These are phyloP conservation scores for Trilocha varians DNA, from an alignment of 2,888 invertebrate species.

Conservation along the genomic window DNA sequence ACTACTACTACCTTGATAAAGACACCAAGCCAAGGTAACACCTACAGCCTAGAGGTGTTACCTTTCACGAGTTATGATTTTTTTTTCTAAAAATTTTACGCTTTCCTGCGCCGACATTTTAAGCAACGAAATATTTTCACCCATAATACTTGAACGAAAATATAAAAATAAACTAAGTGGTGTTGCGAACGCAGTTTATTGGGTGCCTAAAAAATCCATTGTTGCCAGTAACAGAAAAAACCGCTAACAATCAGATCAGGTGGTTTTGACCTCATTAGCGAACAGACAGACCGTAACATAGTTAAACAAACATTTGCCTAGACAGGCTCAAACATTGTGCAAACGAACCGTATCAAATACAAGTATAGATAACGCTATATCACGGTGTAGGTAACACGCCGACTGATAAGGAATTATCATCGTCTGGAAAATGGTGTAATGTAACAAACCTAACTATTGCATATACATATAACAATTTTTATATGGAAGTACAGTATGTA, in stretches of 20 bases:
- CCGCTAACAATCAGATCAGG: slow-evolving; percentile 21
- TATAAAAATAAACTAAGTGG: background rate
- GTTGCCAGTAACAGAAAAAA: slow-evolving; percentile 13
- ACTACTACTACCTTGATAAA: too few species aligned
- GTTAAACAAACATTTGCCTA: slow-evolving; percentile 53
- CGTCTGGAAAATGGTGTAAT: background rate
- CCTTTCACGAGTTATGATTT: too few species aligned
- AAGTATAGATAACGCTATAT: slow-evolving; percentile 35
- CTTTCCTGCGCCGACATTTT: background rate
- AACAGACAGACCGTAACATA: slow-evolving; percentile 36
- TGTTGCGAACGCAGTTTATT: background rate
- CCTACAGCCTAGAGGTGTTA: too few species aligned
- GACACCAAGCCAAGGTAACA: too few species aligned
- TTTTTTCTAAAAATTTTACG: background rate
- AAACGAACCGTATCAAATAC: slow-evolving; percentile 49
- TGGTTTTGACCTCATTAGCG: slow-evolving; percentile 39
- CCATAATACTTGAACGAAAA: background rate
- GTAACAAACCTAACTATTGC: background rate
- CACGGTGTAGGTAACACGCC: slow-evolving; percentile 10
- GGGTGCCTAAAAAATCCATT: background rate
- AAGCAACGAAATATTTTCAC: background rate
- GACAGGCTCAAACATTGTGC: slow-evolving; percentile 47
- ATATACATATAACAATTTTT: slow-evolving; percentile 2
- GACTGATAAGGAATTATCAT: slow-evolving; percentile 15
- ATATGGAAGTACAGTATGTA: too few species aligned